Conservation (phyloP, 2,888 invertebrate genomes). For the Pollenia angustigena region DNA sequence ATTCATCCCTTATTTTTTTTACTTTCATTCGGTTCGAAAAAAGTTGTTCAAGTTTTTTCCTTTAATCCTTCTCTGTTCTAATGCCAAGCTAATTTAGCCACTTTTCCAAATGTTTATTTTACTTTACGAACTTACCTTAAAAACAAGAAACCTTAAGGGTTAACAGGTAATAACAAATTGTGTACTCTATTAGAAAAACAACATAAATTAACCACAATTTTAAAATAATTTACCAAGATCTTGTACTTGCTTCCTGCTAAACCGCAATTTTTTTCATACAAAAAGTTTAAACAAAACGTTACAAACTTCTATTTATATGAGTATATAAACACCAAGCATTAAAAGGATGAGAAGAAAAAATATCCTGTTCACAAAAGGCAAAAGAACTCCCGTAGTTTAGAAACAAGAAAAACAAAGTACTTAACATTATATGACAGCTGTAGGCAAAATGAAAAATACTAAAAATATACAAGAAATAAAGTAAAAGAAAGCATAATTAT, state of each 20-base stretch:
- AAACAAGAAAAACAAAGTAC: conserved; percentile 47
- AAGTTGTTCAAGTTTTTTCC: too few relatives aligned
- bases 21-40: too few relatives aligned
- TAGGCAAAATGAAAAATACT: conserved; percentile 67
- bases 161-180: conserved; percentile 45
- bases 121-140: neutral
- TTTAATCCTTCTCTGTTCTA: too few relatives aligned
- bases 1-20: too few relatives aligned
- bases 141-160: conserved; percentile 18
- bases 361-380: too few relatives aligned
- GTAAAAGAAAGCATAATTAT: conserved; percentile 72
- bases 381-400: conserved; percentile 12
- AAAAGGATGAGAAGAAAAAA: conserved; percentile 1
- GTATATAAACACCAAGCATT: conserved; percentile 43
- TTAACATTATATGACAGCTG: conserved; percentile 71
- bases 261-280: neutral
- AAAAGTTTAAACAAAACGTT: neutral
- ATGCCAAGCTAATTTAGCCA: neutral
- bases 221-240: conserved; percentile 68
- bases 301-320: conserved; percentile 18
- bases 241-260: conserved; percentile 20
- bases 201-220: conserved; percentile 72
- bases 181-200: conserved; percentile 63
- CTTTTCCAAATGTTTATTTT: neutral
- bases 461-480: conserved; percentile 53